These are phyloP conservation scores for Panagrolaimus sp. DNA, from an alignment of 1,140 invertebrate species.

Conservation along the genomic window DNA sequence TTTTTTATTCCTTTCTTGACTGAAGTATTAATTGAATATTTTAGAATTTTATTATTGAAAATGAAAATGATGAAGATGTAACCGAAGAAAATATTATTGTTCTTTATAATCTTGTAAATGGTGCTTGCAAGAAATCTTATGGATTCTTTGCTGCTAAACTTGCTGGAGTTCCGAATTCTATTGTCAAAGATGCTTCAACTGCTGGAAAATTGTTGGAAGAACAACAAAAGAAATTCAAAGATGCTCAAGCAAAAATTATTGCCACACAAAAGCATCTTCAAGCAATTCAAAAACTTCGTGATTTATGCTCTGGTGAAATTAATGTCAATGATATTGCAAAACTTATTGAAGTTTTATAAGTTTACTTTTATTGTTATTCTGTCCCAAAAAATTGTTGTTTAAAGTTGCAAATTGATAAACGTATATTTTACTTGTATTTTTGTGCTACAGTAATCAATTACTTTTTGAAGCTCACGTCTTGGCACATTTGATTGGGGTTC, in stretches of 20 bases:
- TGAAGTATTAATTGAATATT: conserved; percentile 39
- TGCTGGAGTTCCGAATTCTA: conserved; percentile 69
- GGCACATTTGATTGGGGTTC: neutral
- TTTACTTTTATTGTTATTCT: neutral
- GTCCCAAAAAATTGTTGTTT: neutral
- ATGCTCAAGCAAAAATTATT: neutral
- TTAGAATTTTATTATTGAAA: conserved; percentile 89
- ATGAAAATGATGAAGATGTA: conserved; percentile 71
- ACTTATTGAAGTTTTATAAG: neutral
- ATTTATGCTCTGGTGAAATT: neutral
- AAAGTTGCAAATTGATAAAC: neutral
- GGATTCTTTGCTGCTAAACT: conserved; percentile 94
- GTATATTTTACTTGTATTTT: neutral
- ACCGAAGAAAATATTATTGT: conserved; percentile 79
- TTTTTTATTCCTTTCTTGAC: neutral
- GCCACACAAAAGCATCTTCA: neutral
- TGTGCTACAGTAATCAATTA: neutral
- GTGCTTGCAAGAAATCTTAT: conserved; percentile 95
- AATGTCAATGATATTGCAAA: neutral
- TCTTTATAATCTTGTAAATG: conserved; percentile 81
- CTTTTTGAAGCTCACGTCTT: neutral
- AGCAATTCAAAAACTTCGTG: neutral
- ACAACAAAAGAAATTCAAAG: neutral
- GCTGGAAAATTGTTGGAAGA: neutral
- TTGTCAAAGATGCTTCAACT: neutral